Base-by-base conservation (phyloP, 2,113 vertebrate genomes). In the Notothenia rossii region DNA sequence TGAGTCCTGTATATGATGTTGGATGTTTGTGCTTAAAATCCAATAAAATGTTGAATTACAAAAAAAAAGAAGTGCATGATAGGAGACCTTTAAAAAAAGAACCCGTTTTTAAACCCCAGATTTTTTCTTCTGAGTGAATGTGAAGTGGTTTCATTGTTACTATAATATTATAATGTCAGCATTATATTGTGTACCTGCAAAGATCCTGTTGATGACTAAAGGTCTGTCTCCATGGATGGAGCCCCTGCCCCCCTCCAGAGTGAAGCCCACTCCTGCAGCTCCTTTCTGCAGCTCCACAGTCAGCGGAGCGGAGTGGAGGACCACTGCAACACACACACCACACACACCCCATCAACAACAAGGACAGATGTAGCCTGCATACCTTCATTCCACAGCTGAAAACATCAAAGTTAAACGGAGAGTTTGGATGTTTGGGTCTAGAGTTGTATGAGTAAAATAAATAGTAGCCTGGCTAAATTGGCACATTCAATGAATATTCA, bases 171-270 rank as follows among this genome's bases (percentile, higher is more conserved):
- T 20, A 1, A 46, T 56, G 40, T 45, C n/a, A 29, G 11, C 22
- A 17, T 56, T 10, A 49, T 10, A 49, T 5, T 29, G 8, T 33
- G 29, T 91, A 99, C 98, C 97, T 96, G 88, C 95, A 85, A 97
- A 98, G 83, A 98, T 95, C 83, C 97, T 95, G 93, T 96, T 98
- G 77, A 99, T 79, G 25, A 89, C 79, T 40, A 99, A 90, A 2
- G 98, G 97, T 85, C 92, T 97, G 87, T 99, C 97, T 86, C 98
- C 98, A 0, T 96, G 95, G 79, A 99, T 92, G 1, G 97, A 99
- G 15, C 97, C 98, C 88, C 94, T 97, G 49, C 98, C 98, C 77
- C 98, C 98, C 82, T 99, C 98, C 86, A 99, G 86, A 63, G 97
- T 98, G 77, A 99, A 99, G 74, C 97, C 97, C 25, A 98, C 92